Evolutionary conservation across 2,888 invertebrate species (phyloP).

Genomic region (Aquatica leii): DNA sequence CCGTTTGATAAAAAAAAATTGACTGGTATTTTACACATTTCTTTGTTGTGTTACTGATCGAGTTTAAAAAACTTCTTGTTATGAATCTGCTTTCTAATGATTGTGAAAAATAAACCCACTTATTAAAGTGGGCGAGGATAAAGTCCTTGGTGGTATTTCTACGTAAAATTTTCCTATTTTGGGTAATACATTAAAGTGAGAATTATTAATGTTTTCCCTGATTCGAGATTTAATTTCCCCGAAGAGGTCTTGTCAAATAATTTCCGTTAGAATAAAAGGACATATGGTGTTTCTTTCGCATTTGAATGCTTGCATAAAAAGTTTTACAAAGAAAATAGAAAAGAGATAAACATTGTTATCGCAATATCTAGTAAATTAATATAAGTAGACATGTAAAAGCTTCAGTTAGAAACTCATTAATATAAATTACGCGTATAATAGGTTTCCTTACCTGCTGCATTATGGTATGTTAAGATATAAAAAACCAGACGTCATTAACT

Average conservation of each 20-base stretch:
- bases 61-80: too few species aligned
- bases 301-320: background rate
- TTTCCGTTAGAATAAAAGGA: background rate
- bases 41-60: too few species aligned
- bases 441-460: conserved; percentile 12
- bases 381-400: conserved; percentile 11
- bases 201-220: background rate
- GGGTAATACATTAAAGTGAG: background rate
- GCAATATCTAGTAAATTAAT: conserved; percentile 11
- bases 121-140: too few species aligned
- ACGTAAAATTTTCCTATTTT: too few species aligned
- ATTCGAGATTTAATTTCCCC: conserved; percentile 6
- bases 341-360: conserved; percentile 9
- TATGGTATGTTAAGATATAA: background rate
- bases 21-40: too few species aligned
- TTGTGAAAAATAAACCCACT: too few species aligned
- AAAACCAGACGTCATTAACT: background rate
- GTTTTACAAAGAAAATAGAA: background rate
- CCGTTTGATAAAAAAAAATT: too few species aligned
- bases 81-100: too few species aligned
- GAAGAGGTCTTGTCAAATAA: conserved; percentile 3
- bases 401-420: conserved; percentile 17
- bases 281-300: background rate
- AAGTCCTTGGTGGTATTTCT: too few species aligned
- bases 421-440: conserved; percentile 14